These are phyloP conservation scores for Otis tarda DNA, from an alignment of 2,113 vertebrate genomes.

Conservation along the genomic window DNA sequence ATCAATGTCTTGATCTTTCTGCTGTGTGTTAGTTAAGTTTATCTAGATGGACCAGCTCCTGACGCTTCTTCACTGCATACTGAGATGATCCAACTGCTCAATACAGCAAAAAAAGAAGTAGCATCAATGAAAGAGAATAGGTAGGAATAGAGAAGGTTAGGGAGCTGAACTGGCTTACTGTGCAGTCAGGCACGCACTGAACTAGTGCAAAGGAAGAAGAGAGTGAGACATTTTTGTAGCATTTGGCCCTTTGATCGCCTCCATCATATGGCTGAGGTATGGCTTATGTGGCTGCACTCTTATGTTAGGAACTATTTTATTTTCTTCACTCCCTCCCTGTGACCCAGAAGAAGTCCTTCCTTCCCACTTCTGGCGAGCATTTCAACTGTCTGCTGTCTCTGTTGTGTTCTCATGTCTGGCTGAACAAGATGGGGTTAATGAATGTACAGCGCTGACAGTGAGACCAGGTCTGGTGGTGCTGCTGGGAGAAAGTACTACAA, in stretches of 20 bases:
- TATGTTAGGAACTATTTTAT: not conserved
- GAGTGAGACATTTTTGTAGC: not conserved
- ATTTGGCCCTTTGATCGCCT: not conserved
- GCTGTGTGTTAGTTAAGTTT: not conserved
- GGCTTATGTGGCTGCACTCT: not conserved
- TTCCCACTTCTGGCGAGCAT: not conserved
- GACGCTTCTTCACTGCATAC: not conserved
- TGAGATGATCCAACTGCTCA: not conserved
- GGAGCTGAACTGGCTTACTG: not conserved
- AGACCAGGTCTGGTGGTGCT: not conserved
- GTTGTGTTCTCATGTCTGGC: not conserved
- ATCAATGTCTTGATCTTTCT: not conserved
- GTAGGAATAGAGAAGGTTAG: not conserved
- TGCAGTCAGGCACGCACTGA: not conserved
- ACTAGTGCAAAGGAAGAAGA: not conserved
- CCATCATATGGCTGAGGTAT: not conserved
- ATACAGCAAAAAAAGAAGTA: not conserved
- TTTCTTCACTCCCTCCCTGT: not conserved
- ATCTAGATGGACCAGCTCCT: not conserved
- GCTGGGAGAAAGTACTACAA: not conserved
- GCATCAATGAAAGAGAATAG: not conserved
- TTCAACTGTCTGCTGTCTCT: not conserved
- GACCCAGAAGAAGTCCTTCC: not conserved
- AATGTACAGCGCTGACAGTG: not conserved
- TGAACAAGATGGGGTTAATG: not conserved